These are phyloP conservation scores for Diadumene lineata DNA, from an alignment of 92 coral and sea anemone genomes.

Conservation along the genomic window DNA sequence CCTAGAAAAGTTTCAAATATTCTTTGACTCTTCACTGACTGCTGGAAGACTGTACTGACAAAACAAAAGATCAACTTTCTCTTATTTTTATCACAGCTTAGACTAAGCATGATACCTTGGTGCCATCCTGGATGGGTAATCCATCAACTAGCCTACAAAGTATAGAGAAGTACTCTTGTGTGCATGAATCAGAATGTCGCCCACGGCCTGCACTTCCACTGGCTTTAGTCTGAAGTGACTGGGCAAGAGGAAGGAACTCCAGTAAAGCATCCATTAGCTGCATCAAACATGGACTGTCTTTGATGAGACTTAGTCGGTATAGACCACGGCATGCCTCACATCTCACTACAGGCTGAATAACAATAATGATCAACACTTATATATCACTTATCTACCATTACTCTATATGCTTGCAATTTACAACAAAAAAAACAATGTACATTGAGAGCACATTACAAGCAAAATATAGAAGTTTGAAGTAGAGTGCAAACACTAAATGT, in stretches of 20 bases:
- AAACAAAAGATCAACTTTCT: too few relatives aligned
- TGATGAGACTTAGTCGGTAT: conserved; percentile 90
- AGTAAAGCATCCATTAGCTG: conserved; percentile 90
- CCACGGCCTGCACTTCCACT: conserved; percentile 50
- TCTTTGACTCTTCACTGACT: too few relatives aligned
- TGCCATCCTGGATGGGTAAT: conserved; percentile 75
- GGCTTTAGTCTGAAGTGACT: conserved; percentile 75
- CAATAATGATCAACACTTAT: not conserved
- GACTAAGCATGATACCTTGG: conserved; percentile 58
- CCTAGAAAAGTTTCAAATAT: too few relatives aligned
- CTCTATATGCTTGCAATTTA: too few relatives aligned
- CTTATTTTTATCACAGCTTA: too few relatives aligned
- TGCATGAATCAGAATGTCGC: conserved; percentile 74
- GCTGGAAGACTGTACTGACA: too few relatives aligned
- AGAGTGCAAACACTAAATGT: too few relatives aligned
- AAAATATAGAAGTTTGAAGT: too few relatives aligned
- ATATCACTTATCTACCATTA: too few relatives aligned
- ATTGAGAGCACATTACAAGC: too few relatives aligned
- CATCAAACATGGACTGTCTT: conserved; percentile 83
- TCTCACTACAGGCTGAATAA: conserved; percentile 75
- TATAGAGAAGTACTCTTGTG: conserved; percentile 88
- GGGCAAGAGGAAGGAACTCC: conserved; percentile 93
- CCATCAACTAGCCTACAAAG: conserved; percentile 93
- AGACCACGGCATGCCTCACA: conserved; percentile 95
- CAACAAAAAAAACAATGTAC: too few relatives aligned